These are phyloP conservation scores for Distichodus sexfasciatus DNA, from an alignment of 2,797 vertebrate species.

Conservation along the genomic window DNA sequence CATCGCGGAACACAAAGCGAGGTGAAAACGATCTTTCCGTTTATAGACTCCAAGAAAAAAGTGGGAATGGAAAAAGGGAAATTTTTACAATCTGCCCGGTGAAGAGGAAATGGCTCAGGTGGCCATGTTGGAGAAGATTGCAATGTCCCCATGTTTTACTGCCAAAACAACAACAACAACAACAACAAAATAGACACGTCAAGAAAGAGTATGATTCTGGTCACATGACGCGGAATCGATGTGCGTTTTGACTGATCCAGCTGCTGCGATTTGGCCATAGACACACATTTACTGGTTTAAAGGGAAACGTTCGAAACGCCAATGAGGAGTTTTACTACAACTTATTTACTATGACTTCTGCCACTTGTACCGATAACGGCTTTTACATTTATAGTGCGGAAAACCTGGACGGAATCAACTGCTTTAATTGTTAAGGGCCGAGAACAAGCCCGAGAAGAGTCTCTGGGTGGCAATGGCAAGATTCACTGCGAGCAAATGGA, in stretches of 20 bases:
- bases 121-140: conserved; percentile 50
- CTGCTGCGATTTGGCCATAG: conserved; percentile 38
- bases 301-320: no score
- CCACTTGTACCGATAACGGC: no score
- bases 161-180: conserved; percentile 16
- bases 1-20: not conserved
- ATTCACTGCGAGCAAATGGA: no score
- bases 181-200: conserved; percentile 63
- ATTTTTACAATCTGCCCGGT: conserved; percentile 59
- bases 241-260: conserved; percentile 44
- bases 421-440: no score
- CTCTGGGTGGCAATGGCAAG: no score
- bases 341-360: no score
- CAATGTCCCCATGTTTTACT: conserved; percentile 51
- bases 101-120: conserved; percentile 20
- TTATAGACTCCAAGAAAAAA: not conserved
- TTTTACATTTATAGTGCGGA: no score
- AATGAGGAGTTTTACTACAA: no score
- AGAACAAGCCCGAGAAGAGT: no score
- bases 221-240: conserved; percentile 57
- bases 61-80: not conserved
- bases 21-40: not conserved
- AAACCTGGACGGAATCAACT: no score
- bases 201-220: conserved; percentile 48
- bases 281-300: conserved; percentile 55